Conservation (phyloP, 2,113 vertebrate genomes). For the Hipposideros armiger region DNA sequence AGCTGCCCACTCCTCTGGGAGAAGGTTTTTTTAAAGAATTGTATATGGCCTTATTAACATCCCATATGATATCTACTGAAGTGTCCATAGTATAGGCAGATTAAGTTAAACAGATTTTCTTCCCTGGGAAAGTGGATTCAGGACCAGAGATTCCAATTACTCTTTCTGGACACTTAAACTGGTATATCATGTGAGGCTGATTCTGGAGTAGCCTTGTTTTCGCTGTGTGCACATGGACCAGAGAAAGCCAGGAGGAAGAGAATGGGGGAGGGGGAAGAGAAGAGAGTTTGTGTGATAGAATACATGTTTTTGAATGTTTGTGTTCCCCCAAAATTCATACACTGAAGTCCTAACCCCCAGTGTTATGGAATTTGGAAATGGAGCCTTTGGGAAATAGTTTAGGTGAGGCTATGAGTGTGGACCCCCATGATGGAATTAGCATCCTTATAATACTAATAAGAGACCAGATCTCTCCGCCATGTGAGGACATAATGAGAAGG, state of each 20-base stretch:
- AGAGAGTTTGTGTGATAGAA: background rate
- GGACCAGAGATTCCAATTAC: background rate
- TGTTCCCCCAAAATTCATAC: background rate
- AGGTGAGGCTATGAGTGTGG: background rate
- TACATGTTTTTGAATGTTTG: background rate
- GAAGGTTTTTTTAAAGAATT: background rate
- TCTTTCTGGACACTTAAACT: background rate
- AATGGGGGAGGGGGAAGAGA: too few relatives aligned
- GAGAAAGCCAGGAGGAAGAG: background rate
- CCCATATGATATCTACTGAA: background rate
- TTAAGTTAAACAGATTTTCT: background rate
- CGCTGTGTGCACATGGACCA: background rate
- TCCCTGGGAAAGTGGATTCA: background rate
- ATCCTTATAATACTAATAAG: background rate
- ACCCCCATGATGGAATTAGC: background rate
- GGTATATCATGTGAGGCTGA: background rate
- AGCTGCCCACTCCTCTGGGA: background rate
- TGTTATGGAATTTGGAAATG: background rate
- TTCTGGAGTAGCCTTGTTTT: background rate
- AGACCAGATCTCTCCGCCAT: background rate
- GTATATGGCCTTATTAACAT: background rate
- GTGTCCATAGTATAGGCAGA: background rate
- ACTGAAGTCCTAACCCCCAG: background rate
- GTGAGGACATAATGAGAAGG: background rate
- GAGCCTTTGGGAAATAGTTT: background rate